Evolutionary conservation across 2,797 vertebrate species (phyloP).

Genomic region (Silurus lanzhouensis): DNA sequence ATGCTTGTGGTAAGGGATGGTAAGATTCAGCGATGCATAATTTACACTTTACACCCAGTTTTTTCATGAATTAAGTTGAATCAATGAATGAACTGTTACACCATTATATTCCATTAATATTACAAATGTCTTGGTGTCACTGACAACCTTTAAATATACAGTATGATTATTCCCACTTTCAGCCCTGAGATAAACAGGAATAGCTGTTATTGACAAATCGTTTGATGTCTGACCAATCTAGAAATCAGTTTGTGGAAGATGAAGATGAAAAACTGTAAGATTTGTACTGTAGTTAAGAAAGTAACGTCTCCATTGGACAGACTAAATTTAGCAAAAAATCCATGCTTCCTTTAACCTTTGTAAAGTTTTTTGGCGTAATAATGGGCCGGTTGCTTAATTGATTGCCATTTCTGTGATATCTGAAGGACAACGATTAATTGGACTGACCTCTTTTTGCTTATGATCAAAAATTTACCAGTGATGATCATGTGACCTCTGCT

Average conservation of each 20-base stretch:
- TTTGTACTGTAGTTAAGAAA: no score
- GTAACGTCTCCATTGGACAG: neutral
- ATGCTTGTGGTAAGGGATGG: neutral
- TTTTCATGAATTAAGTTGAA: no score
- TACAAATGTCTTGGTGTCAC: neutral
- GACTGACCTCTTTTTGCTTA: neutral
- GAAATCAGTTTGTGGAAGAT: neutral
- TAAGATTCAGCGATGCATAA: neutral
- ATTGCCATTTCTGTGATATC: neutral
- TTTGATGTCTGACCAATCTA: neutral
- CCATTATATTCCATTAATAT: no score
- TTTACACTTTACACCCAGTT: neutral
- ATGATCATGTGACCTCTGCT: neutral
- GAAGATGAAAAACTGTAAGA: no score
- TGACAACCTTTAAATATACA: neutral
- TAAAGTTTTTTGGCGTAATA: neutral
- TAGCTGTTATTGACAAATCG: neutral
- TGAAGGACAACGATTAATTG: neutral
- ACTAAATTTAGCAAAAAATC: neutral
- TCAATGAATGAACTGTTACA: neutral
- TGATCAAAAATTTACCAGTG: neutral
- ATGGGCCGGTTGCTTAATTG: neutral
- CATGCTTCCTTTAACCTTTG: neutral
- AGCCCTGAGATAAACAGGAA: neutral
- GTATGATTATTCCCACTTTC: neutral